phyloP scores from a whole-genome alignment of 2,797 vertebrate genomes.

The Myripristis jacobus region DNA sequence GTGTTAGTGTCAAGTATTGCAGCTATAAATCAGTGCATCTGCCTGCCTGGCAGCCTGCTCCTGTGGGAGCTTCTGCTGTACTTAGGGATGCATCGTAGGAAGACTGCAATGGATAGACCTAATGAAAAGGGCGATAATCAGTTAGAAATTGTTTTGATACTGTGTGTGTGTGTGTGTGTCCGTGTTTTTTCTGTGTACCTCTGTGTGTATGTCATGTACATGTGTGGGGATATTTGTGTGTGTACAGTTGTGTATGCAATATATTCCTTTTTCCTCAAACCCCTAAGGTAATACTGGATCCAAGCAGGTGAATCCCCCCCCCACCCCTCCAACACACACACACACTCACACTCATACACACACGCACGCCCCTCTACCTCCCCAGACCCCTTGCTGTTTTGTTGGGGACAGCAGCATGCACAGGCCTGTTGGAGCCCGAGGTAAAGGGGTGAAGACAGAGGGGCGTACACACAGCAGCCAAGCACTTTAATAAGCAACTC shows the following conservation, averaged over 20 bases:
- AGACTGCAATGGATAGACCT: conserved; percentile 42
- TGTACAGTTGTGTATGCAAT: conserved; percentile 20
- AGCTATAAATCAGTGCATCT: conserved; percentile 52
- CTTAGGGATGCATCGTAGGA: conserved; percentile 49
- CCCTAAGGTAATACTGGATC: conserved; percentile 40
- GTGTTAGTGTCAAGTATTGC: conserved; percentile 59
- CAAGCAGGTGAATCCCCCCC: conserved; percentile 46
- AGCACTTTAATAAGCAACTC: conserved; percentile 48
- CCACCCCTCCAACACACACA: not conserved
- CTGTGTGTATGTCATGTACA: not conserved
- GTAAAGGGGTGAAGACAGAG: conserved; percentile 23
- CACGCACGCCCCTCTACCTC: conserved; percentile 7
- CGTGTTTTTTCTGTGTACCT: conserved; percentile 4
- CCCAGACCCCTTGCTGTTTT: conserved; percentile 42
- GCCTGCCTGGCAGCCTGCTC: conserved; percentile 28
- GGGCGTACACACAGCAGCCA: conserved; percentile 20
- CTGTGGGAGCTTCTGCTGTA: conserved; percentile 62
- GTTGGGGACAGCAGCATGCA: conserved; percentile 35
- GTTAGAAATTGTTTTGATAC: conserved; percentile 38
- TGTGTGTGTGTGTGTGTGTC: not conserved
- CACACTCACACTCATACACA: not conserved
- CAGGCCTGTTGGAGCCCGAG: conserved; percentile 41
- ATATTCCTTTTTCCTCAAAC: conserved; percentile 35
- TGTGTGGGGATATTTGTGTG: conserved; percentile 22
- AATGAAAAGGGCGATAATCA: conserved; percentile 44